phyloP scores from a whole-genome alignment of 2,113 vertebrate genomes.

The Dissostichus mawsoni region DNA sequence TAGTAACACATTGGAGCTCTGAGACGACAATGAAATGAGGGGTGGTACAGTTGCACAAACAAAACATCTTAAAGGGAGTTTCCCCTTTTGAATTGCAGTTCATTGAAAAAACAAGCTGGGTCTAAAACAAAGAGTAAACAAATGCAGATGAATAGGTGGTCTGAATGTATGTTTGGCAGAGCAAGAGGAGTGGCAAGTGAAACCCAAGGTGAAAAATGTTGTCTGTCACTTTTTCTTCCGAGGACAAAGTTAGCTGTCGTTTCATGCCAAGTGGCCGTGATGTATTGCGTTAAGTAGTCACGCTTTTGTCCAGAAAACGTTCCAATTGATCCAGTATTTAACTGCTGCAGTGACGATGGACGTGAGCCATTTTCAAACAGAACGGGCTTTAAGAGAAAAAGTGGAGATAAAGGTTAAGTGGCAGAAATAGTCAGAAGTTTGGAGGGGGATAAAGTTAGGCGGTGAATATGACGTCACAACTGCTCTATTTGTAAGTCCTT shows the following conservation, averaged over 20 bases:
- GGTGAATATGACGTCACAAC: not conserved
- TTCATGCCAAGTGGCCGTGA: conserved; percentile 1
- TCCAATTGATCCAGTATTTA: conserved; percentile 4
- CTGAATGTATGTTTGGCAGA: conserved; percentile 50
- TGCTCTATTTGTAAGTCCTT: not conserved
- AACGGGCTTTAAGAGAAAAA: not conserved
- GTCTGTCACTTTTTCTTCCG: conserved; percentile 40
- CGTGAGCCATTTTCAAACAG: conserved; percentile 8
- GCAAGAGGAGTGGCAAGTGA: conserved; percentile 56
- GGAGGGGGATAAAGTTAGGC: too few relatives aligned
- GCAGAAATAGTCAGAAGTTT: not conserved
- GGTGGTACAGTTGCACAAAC: conserved; percentile 60
- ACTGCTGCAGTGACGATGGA: not conserved
- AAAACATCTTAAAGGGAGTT: conserved; percentile 68
- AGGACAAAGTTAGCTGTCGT: conserved; percentile 39
- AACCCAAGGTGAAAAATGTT: conserved; percentile 37
- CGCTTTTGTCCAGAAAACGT: not conserved
- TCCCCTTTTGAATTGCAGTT: conserved; percentile 40
- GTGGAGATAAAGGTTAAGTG: not conserved
- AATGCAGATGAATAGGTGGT: conserved; percentile 53
- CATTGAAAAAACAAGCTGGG: conserved; percentile 62
- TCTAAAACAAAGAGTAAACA: conserved; percentile 64
- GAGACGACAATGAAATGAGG: conserved; percentile 13
- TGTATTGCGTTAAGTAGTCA: not conserved
- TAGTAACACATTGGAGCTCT: not conserved